Evolutionary conservation across 2,113 vertebrate species (phyloP).

Genomic region (Platysteira castanea): DNA sequence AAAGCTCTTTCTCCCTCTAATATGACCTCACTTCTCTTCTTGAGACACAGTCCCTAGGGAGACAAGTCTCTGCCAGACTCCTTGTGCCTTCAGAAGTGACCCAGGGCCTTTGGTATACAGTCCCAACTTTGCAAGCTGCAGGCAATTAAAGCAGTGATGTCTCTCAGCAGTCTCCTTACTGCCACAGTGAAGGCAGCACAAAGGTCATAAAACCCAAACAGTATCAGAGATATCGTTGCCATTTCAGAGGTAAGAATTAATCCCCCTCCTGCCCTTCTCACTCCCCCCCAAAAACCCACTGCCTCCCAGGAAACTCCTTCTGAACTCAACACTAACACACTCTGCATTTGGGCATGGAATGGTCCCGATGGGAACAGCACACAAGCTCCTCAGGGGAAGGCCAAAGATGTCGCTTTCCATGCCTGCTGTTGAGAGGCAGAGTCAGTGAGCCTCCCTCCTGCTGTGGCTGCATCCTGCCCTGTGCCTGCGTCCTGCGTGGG

Average conservation of each 20-base stretch:
- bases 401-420: not conserved
- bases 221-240: rapidly evolving
- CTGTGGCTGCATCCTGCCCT: not conserved
- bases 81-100: not conserved
- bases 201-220: not conserved
- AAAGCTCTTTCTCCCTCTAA: not conserved
- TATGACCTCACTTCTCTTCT: not conserved
- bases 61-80: not conserved
- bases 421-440: not conserved
- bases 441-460: not conserved
- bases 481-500: not conserved
- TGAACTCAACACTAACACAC: not conserved
- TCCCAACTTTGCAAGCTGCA: not conserved
- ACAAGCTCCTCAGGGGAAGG: not conserved
- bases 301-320: not conserved
- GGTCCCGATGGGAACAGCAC: not conserved
- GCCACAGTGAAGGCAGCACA: not conserved
- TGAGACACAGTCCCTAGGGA: not conserved
- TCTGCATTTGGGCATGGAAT: not conserved
- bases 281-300: rapidly evolving
- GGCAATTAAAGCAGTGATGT: not conserved
- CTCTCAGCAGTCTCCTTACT: not conserved
- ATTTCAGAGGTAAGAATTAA: not conserved
- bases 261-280: not conserved
- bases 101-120: not conserved